Conservation (phyloP, 2,113 vertebrate species). For the Craseonycteris thonglongyai region DNA sequence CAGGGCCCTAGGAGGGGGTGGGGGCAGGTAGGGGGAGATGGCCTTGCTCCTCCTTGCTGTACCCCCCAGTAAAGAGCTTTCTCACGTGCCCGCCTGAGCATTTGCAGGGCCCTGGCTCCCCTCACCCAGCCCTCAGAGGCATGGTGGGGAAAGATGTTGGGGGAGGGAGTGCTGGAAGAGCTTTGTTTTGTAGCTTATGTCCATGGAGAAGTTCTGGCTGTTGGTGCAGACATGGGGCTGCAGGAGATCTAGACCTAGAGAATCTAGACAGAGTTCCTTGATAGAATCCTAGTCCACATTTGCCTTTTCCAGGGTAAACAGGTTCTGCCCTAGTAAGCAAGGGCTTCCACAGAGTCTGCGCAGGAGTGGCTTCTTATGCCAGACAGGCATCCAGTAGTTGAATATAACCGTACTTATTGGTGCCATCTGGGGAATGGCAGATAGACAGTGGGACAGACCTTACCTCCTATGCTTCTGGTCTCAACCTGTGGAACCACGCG, state of each 20-base stretch:
- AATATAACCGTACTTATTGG: background rate
- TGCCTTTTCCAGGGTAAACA: background rate
- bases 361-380: background rate
- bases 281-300: background rate
- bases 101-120: constrained; percentile 54
- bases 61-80: constrained; percentile 75
- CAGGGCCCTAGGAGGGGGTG: constrained; percentile 59
- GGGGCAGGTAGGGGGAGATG: constrained; percentile 70
- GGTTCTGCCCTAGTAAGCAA: background rate
- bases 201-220: background rate
- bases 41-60: constrained; percentile 70
- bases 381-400: background rate
- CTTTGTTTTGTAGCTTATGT: background rate
- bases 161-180: background rate
- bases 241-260: background rate
- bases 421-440: background rate
- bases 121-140: constrained; percentile 12
- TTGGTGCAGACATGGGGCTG: background rate
- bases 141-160: background rate
- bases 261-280: background rate
- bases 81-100: constrained; percentile 68
- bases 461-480: background rate
- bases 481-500: background rate
- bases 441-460: background rate
- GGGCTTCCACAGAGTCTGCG: background rate